Conservation (phyloP, 2,888 invertebrate species). For the Phrixothrix hirtus region DNA sequence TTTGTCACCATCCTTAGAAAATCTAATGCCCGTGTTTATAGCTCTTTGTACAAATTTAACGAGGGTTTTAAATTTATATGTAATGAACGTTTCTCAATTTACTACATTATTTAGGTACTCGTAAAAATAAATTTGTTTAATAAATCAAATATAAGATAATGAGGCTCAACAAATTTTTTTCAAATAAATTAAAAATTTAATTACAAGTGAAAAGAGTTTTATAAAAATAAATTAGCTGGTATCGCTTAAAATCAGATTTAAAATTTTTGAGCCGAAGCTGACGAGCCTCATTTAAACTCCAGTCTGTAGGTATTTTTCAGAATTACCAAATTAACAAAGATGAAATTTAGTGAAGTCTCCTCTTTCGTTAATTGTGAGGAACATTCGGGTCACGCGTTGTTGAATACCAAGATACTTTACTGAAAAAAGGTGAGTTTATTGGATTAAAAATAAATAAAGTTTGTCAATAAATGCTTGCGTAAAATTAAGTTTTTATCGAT, state of each 20-base stretch:
- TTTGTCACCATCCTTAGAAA: constrained; percentile 41
- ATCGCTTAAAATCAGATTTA: constrained; percentile 21
- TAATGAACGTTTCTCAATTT: too few relatives aligned
- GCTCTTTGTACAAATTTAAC: too few relatives aligned
- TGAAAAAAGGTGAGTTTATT: constrained; percentile 9
- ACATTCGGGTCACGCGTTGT: constrained; percentile 31
- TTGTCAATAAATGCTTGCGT: not conserved
- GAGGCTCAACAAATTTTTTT: constrained; percentile 19
- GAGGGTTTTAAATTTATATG: constrained; percentile 7
- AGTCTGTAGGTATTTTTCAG: constrained; percentile 20
- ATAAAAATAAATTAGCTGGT: constrained; percentile 26
- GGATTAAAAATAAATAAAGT: too few relatives aligned
- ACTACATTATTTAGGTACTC: too few relatives aligned
- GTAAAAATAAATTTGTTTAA: too few relatives aligned
- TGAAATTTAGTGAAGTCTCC: constrained; percentile 33
- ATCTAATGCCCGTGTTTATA: not conserved
- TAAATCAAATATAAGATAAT: too few relatives aligned
- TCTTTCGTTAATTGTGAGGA: constrained; percentile 35
- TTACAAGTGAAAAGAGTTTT: constrained; percentile 12
- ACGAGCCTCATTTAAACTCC: constrained; percentile 27
- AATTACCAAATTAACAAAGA: constrained; percentile 34
- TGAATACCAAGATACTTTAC: constrained; percentile 17
- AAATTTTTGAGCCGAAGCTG: constrained; percentile 16
- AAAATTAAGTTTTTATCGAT: too few relatives aligned
- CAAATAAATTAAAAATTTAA: constrained; percentile 25